A percentile compares a stretch with the other conserved stretches of the same genome.
These are phyloP conservation scores for Nothoprocta pentlandii DNA, from an alignment of 2,113 vertebrate genomes.

Conservation along the genomic window DNA sequence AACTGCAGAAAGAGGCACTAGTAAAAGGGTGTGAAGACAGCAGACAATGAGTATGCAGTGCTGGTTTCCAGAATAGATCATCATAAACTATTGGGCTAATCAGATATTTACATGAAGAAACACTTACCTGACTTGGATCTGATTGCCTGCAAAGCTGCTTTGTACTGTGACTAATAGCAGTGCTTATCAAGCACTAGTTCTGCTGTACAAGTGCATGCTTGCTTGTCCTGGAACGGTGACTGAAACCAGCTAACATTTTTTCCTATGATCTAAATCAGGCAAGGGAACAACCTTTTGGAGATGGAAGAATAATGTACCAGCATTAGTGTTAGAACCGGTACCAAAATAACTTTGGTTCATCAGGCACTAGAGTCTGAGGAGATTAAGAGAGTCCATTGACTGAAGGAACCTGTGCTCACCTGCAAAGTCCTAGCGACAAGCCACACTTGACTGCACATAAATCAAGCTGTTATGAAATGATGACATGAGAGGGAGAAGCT, in stretches of 20 bases:
- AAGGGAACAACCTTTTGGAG: background rate
- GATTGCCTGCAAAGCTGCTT: background rate
- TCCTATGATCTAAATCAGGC: background rate
- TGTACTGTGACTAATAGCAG: background rate
- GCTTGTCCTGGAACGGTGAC: slow-evolving; percentile 1
- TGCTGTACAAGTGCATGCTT: background rate
- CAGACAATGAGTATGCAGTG: background rate
- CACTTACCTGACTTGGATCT: background rate
- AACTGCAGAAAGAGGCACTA: background rate
- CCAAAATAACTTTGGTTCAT: background rate
- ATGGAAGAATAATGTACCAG: background rate
- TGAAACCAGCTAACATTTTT: slow-evolving; percentile 6
- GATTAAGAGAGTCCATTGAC: background rate
- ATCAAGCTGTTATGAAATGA: background rate
- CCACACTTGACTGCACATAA: background rate
- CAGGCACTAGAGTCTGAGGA: background rate
- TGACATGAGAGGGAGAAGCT: background rate
- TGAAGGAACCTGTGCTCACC: background rate
- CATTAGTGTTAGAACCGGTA: background rate
- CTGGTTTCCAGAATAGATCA: background rate
- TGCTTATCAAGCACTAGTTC: background rate
- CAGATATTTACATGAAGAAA: background rate
- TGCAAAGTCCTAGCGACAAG: background rate
- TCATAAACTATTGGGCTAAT: slow-evolving; percentile 1
- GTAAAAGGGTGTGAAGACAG: background rate